Conservation (phyloP, 2,113 vertebrate species). For the Tricholaema leucomelas region DNA sequence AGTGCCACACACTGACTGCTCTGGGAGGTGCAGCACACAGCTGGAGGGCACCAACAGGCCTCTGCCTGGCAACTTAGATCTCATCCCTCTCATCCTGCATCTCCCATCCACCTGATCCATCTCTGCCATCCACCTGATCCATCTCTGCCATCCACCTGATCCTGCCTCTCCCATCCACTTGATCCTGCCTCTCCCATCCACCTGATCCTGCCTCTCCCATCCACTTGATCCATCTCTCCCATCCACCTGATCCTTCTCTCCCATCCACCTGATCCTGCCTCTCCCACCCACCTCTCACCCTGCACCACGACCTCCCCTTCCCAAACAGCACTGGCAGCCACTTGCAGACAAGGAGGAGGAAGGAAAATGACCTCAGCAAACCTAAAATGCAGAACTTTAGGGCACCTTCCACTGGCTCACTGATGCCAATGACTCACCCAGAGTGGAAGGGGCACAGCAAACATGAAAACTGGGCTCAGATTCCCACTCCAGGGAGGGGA, state of each 20-base stretch:
- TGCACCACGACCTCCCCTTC: not conserved
- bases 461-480: not conserved
- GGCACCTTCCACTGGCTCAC: not conserved
- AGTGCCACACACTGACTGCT: fast-evolving
- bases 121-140: too few relatives aligned
- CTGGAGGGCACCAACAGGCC: not conserved
- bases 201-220: too few relatives aligned
- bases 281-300: not conserved
- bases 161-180: too few relatives aligned
- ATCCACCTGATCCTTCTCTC: too few relatives aligned
- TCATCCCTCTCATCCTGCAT: too few relatives aligned
- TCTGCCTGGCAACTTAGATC: too few relatives aligned
- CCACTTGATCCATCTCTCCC: too few relatives aligned
- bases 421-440: not conserved
- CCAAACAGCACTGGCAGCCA: not conserved
- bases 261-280: not conserved
- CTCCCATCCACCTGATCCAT: too few relatives aligned
- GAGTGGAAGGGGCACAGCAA: not conserved
- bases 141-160: too few relatives aligned
- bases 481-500: not conserved
- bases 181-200: too few relatives aligned
- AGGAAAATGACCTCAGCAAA: not conserved
- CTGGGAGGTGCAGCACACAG: not conserved
- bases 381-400: not conserved
- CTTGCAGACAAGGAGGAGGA: not conserved